Base-by-base conservation (phyloP, 2,113 vertebrate species). In the Cinclus cinclus region DNA sequence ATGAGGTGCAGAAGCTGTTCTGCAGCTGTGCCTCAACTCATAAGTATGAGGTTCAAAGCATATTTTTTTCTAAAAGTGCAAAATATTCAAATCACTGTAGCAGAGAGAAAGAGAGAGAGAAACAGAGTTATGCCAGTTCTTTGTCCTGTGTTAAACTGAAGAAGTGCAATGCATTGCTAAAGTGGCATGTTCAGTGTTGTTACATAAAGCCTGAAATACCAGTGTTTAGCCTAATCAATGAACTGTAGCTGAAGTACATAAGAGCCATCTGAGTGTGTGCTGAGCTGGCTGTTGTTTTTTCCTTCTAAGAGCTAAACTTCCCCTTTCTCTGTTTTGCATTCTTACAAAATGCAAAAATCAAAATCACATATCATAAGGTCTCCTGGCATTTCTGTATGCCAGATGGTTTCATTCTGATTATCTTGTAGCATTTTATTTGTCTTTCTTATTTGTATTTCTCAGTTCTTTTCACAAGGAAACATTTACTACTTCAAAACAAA, bases 231-330 rank as follows among this genome's bases (percentile, higher is more conserved):
- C 5, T 74, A 35, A 86, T 65, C 60, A 74, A 23, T 31, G 23
- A 53, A 33, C 44, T 1, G 6, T n/a, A 73, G n/a, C 46, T 71
- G 25, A 71, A 79, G 13, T 39, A 47, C 1, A 0, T 27, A 19
- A 33, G 27, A 76, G 33, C 41, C 59, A 69, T 53, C 63, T 35
- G 70, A 76, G 39, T 41, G 30, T 52, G 15, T 50, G 21, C 42
- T 1, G 6, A 65, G 44, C 62, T 50, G 30, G 9, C 37, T 74
- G 13, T 42, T 50, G 28, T 83, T 93, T 90, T 88, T 60, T 62
- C 53, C 11, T 50, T 62, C 22, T 25, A 33, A 50, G 46, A 77
- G 23, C 35, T 50, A 7, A 62, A 77, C 47, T 95, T 93, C 82
- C 70, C 16, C 8, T 35, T 58, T 79, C 30, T 79, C 50, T 65